A percentile compares a stretch with the other conserved stretches of the same genome.
Evolutionary conservation across 2,113 vertebrate genomes (phyloP).

Genomic region (Oryzias celebensis): DNA sequence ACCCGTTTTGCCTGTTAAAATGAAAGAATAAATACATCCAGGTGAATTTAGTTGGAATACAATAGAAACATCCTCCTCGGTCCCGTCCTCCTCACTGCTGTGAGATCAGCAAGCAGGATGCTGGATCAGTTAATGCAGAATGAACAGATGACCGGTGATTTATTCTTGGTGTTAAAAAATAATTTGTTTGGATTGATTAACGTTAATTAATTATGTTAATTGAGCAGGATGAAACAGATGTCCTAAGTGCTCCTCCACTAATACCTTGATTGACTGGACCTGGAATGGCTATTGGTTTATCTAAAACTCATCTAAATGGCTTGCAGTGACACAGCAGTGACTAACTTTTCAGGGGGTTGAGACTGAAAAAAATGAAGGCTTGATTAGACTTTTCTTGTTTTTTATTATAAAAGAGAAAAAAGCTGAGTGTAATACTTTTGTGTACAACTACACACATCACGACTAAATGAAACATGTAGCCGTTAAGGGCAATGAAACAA

Average conservation of each 20-base stretch:
- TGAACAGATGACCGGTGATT: constrained; percentile 77
- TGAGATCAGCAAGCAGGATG: constrained; percentile 53
- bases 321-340: constrained; percentile 8
- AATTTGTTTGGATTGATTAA: constrained; percentile 82
- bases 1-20: background rate
- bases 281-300: constrained; percentile 75
- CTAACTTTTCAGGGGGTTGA: constrained; percentile 1
- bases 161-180: constrained; percentile 82
- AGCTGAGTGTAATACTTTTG: background rate
- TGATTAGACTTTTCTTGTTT: background rate
- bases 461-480: no score
- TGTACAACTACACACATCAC: no score
- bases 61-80: constrained; percentile 68
- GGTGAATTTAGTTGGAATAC: constrained; percentile 60
- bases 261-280: constrained; percentile 68
- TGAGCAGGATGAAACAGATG: constrained; percentile 83
- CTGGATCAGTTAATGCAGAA: constrained; percentile 55
- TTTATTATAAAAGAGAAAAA: background rate
- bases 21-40: constrained; percentile 49
- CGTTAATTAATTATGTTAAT: constrained; percentile 89
- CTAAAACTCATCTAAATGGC: constrained; percentile 65
- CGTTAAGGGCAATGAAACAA: no score
- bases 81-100: constrained; percentile 72
- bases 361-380: background rate
- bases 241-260: constrained; percentile 73